Conservation (phyloP, 2,888 invertebrate genomes). For the Calephelis perditalis region DNA sequence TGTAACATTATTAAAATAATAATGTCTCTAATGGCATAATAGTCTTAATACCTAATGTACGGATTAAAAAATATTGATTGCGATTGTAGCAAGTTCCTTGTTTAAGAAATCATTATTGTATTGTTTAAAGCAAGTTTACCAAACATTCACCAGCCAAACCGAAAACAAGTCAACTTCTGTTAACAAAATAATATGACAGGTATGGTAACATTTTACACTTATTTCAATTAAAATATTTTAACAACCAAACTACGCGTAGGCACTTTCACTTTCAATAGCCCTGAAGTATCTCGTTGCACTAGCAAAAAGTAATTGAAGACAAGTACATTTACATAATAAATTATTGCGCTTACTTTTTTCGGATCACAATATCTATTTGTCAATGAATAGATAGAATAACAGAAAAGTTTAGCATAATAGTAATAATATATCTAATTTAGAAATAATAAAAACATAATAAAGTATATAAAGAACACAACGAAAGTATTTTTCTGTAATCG, state of each 20-base stretch:
- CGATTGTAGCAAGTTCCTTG: neutral
- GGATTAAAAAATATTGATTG: neutral
- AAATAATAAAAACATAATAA: neutral
- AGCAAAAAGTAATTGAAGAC: constrained; percentile 6
- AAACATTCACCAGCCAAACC: constrained; percentile 27
- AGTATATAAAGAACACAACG: neutral
- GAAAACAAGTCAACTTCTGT: constrained; percentile 25
- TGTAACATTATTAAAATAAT: too few species aligned
- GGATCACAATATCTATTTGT: constrained; percentile 25
- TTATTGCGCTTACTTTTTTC: neutral
- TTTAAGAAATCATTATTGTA: constrained; percentile 20
- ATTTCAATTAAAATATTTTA: constrained; percentile 1
- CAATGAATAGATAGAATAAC: neutral
- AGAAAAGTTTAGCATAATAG: neutral
- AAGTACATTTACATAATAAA: constrained; percentile 10
- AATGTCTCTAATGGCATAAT: neutral
- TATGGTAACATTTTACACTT: neutral
- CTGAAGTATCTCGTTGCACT: constrained; percentile 6
- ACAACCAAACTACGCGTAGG: constrained; percentile 26
- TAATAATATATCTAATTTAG: neutral
- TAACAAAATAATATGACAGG: neutral
- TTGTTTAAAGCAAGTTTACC: constrained; percentile 30
- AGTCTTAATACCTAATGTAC: neutral
- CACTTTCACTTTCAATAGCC: constrained; percentile 35
- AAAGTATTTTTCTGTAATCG: neutral